phyloP scores from a whole-genome alignment of 2,888 invertebrate genomes.

The Xylota segnis region DNA sequence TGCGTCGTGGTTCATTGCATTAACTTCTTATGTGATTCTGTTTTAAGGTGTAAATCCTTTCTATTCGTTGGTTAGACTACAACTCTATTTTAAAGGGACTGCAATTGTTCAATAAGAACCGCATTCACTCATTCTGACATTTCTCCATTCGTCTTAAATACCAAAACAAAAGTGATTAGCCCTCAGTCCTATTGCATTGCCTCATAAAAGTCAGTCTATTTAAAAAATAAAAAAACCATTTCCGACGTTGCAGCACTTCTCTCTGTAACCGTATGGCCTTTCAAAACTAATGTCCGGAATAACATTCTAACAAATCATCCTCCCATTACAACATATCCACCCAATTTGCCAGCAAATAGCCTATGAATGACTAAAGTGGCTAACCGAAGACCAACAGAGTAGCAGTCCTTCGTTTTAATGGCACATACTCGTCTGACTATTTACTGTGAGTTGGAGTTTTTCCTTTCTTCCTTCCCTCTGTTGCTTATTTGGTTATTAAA shows the following conservation, averaged over 20 bases:
- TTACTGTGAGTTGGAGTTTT: conserved; percentile 9
- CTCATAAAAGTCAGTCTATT: background rate
- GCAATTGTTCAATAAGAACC: too few relatives aligned
- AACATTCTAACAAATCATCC: conserved; percentile 38
- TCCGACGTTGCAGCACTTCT: background rate
- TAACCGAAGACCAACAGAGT: conserved; percentile 52
- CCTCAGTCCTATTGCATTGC: background rate
- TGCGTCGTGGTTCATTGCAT: too few relatives aligned
- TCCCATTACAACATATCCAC: conserved; percentile 27
- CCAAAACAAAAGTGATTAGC: too few relatives aligned
- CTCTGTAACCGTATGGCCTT: background rate
- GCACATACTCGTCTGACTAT: conserved; percentile 8
- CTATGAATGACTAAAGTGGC: conserved; percentile 61
- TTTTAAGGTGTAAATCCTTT: too few relatives aligned
- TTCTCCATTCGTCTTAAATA: too few relatives aligned
- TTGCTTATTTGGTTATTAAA: conserved; percentile 70
- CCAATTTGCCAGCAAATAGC: conserved; percentile 42
- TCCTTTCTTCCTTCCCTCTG: background rate
- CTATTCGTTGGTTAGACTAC: too few relatives aligned
- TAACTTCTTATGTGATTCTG: too few relatives aligned
- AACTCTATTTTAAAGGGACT: too few relatives aligned
- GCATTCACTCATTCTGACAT: too few relatives aligned
- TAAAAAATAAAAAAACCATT: too few relatives aligned
- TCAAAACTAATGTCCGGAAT: conserved; percentile 9
- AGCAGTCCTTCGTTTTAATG: conserved; percentile 47